Percentiles rank a stretch among this genome's conserved stretches.
Evolutionary conservation across 2,113 vertebrate genomes (phyloP).

Genomic region (Saccopteryx leptura): DNA sequence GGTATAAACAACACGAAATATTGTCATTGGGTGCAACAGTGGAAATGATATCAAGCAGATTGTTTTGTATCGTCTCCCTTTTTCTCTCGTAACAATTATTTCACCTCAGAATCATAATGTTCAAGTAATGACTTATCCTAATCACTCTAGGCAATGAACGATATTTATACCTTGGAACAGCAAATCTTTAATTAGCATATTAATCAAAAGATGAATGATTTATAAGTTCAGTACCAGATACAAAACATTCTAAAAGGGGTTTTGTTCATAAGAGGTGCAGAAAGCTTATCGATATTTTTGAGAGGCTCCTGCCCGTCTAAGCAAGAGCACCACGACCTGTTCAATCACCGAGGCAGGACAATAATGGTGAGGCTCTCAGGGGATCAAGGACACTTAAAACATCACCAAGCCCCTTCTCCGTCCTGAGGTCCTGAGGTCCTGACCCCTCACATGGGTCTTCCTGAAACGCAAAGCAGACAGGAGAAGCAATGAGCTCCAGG

Average conservation of each 20-base stretch:
- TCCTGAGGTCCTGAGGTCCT: too few species aligned
- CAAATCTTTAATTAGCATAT: constrained; percentile 94
- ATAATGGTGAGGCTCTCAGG: neutral
- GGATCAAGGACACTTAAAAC: neutral
- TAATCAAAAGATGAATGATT: constrained; percentile 95
- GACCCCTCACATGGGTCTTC: neutral
- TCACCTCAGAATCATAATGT: constrained; percentile 90
- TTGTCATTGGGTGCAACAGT: constrained; percentile 54
- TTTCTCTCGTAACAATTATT: constrained; percentile 88
- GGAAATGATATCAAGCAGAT: constrained; percentile 81
- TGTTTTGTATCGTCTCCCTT: constrained; percentile 82
- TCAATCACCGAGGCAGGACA: neutral
- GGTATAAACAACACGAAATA: constrained; percentile 79
- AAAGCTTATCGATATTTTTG: constrained; percentile 56
- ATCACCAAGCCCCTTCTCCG: neutral
- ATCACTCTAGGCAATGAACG: constrained; percentile 92
- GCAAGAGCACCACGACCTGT: neutral
- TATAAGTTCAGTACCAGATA: constrained; percentile 89
- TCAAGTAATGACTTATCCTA: constrained; percentile 94
- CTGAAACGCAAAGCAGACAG: neutral
- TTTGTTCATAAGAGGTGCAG: constrained; percentile 73
- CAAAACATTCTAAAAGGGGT: constrained; percentile 88
- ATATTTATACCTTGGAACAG: constrained; percentile 92
- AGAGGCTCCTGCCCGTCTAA: neutral
- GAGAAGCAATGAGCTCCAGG: neutral